phyloP scores from a whole-genome alignment of 2,797 vertebrate species.

The Bradypodion pumilum region DNA sequence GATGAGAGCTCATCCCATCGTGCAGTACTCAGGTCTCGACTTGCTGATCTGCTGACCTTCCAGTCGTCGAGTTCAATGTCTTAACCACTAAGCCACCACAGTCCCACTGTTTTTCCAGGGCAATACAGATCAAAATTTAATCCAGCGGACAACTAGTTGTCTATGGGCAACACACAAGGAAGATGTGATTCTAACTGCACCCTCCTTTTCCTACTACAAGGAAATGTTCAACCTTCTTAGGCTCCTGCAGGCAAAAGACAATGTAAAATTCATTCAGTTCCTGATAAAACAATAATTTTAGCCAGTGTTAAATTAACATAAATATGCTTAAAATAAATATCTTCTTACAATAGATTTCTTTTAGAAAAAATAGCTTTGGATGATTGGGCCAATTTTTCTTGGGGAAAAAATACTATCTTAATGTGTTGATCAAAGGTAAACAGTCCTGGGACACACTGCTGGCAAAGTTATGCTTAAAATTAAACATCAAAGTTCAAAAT shows the following conservation, averaged over 20 bases:
- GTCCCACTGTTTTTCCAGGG: too few species aligned
- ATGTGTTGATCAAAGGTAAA: not conserved
- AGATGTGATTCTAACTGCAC: not conserved
- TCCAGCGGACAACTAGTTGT: not conserved
- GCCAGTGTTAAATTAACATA: not conserved
- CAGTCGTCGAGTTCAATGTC: too few species aligned
- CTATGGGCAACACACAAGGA: not conserved
- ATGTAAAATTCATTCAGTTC: not conserved
- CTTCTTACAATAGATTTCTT: not conserved
- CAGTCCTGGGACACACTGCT: not conserved
- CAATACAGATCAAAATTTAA: not conserved
- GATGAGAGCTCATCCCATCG: too few species aligned
- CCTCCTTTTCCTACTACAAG: not conserved
- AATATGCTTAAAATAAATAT: slow-evolving; percentile 25
- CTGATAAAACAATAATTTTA: not conserved
- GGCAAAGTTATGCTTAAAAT: not conserved
- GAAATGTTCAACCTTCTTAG: not conserved
- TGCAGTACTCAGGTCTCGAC: too few species aligned
- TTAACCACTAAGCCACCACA: too few species aligned
- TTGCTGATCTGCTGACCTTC: too few species aligned
- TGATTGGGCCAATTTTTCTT: not conserved
- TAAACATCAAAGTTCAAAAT: not conserved
- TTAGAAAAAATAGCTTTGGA: not conserved
- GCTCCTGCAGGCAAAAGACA: not conserved
- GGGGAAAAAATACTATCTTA: not conserved